Base-by-base conservation (phyloP, 2,888 invertebrate species). In the Tineola bisselliella region DNA sequence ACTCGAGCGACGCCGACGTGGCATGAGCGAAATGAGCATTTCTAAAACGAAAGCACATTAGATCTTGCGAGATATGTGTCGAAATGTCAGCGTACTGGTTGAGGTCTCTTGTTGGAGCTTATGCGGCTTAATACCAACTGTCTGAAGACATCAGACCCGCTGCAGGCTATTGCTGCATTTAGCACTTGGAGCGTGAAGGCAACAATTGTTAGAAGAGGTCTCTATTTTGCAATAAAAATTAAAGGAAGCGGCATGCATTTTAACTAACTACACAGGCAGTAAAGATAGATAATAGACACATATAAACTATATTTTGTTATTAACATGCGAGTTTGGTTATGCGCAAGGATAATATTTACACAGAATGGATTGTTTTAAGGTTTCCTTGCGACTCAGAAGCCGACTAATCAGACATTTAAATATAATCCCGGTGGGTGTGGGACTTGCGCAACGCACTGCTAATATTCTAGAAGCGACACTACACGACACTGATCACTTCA, bases 401-500 rank as follows among this genome's bases (percentile, higher is more conserved):
- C 17, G 48, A 17, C 48, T 17, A 48, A 48, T 48, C 6, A 17
- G 17, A 48, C 15, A 48, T 48, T 48, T 48, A 48, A 38, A 38
- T 38, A 38, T 38, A 38, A 12, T 38, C 38, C 38, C 38, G 10
- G 48, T 13, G 15, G 48, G 15, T 5, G 48, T 48, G 13, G 8
- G 48, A 17, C 48, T 38, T 38, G 48, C 48, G 48, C 15, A 48
- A 48, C 17, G 48, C n/a, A 48, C 15, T 48, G 48, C 48, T 5
- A 48, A 84, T 75, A 79, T 84, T 84, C 83, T 84, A 84, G 79
- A 84, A 84, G 79, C 82, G 79, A 77, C 84, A 87, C 84, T 80
- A 75, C 84, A 84, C 86, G 79, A 78, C 86, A 87, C 84, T 81
- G 70, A 68, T 72, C 84, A 83, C 84, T 83, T 75, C 79, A 84